Evolutionary conservation across 2,113 vertebrate genomes (phyloP), one percentile per base, ranked within the genome.

Genomic region (Micronycteris hirsuta): DNA sequence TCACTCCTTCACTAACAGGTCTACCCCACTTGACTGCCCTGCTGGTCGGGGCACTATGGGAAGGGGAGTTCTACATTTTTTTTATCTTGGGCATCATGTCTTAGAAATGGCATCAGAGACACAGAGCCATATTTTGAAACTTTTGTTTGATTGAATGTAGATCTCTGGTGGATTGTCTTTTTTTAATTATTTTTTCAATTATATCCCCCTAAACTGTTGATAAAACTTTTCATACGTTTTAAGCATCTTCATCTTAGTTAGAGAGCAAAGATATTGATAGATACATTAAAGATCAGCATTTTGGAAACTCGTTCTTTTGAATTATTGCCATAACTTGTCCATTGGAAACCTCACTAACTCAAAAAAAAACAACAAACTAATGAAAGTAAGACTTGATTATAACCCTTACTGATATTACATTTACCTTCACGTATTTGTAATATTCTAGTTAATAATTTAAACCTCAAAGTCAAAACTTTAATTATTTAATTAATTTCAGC

Each of bases 401-500:
- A 86, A 67, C 38, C 1, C 19, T 76, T 71, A 47, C 11, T 43
- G 15, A 58, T 77, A 73, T 43, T 65, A 87, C 84, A 83, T 71
- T 68, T 36, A 96, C 4, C 1, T 36, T 94, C 15, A 63, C 61
- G 4, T 67, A 36, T 61, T 93, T 95, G 89, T 78, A 71, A 26
- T 15, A 82, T 94, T 93, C 22, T 36, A 82, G 71, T 88, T 91
- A 92, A 49, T 82, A 73, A 86, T 88, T 95, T 85, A 85, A 24
- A 82, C 17, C 17, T 17, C 8, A 63, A 92, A 85, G 38, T 80
- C 86, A 43, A 94, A 93, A 49, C 6, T 95, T 88, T 67, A 89
- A 78, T 96, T 19, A 94, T 74, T 63, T 52, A 31, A 74, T 80
- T 65, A 67, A 77, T 77, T 84, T 76, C 8, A 91, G n/a, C 2